These are phyloP conservation scores for Brachionus rubens DNA, from an alignment of 1,140 invertebrate genomes.

Conservation along the genomic window DNA sequence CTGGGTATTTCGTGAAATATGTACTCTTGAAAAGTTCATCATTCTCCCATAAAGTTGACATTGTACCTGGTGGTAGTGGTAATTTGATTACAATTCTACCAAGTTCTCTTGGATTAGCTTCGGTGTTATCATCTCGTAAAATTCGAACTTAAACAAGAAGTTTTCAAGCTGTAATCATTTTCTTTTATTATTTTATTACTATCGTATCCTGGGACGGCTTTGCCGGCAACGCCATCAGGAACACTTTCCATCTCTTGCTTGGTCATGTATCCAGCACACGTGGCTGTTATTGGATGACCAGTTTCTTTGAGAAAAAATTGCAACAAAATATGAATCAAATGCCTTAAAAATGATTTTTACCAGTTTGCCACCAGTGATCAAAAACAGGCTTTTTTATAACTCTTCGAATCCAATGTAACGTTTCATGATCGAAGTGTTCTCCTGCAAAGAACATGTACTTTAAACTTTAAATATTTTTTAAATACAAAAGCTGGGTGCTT, in stretches of 20 bases:
- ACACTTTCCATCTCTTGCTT: constrained; percentile 60
- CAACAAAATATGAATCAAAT: neutral
- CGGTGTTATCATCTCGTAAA: constrained; percentile 69
- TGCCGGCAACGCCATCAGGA: constrained; percentile 71
- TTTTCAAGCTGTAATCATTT: too few species aligned
- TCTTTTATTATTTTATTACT: too few species aligned
- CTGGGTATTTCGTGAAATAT: constrained; percentile 79
- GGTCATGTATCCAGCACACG: constrained; percentile 69
- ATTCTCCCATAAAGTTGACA: constrained; percentile 75
- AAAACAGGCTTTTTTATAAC: constrained; percentile 76
- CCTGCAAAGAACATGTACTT: constrained; percentile 81
- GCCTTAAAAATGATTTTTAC: constrained; percentile 49
- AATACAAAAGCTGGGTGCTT: neutral
- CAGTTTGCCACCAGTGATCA: constrained; percentile 93
- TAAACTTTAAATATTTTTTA: constrained; percentile 63
- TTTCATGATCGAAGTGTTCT: constrained; percentile 87
- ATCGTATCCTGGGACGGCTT: constrained; percentile 77
- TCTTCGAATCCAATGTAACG: constrained; percentile 77
- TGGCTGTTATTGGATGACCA: constrained; percentile 79
- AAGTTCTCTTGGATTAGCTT: constrained; percentile 69
- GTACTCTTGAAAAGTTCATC: constrained; percentile 75
- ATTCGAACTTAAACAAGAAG: constrained; percentile 67
- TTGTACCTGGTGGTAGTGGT: constrained; percentile 80
- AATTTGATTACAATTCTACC: constrained; percentile 78
- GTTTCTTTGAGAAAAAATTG: constrained; percentile 66